Evolutionary conservation across 2,888 invertebrate genomes (phyloP), one percentile per base, ranked within the genome.

Genomic region (Archips crataeganus): DNA sequence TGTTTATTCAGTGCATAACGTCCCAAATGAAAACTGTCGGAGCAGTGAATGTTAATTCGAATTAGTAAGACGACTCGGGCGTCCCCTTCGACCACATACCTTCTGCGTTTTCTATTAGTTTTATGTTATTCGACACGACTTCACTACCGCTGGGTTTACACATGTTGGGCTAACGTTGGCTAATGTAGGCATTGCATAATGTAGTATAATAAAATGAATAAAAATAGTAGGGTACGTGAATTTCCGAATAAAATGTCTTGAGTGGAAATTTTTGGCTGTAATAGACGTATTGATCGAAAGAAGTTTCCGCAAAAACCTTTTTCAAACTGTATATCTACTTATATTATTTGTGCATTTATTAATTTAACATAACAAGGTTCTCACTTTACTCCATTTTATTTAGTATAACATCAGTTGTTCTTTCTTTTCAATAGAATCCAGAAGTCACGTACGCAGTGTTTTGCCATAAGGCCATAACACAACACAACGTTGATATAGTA

Each of bases 1-100:
- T 5, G 63, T 73, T 73, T 68, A 73, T 68, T 68, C 57, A 34
- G 32, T 62, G 36, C 34, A 36, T 32, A 71, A 65, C 39, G 47
- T 61, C 34, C 49, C 15, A 51, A 63, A 45, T 45, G 23, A 49
- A 66, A 39, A 70, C n/a, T 34, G 62, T 59, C 42, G 54, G 63
- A 60, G n/a, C 60, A 70, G 23, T 60, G 74, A 74, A 74, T 70
- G 74, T 69, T 70, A 70, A 70, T 74, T 69, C 65, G 74, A 70
- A 70, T 74, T 74, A 70, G 74, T 70, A 74, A 64, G 69, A 47
- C 51, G 65, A 70, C 69, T 42, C 69, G 69, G 64, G 60, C 64
- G 60, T 69, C 63, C 5, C n/a, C 49, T n/a, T 49, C 42, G 57
- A 64, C 64, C 74, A 61, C 69, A 70, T 74, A 54, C 64, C 42